Evolutionary conservation across 2,113 vertebrate genomes (phyloP), one percentile per base, ranked within the genome.

Genomic region (Ovis aries): DNA sequence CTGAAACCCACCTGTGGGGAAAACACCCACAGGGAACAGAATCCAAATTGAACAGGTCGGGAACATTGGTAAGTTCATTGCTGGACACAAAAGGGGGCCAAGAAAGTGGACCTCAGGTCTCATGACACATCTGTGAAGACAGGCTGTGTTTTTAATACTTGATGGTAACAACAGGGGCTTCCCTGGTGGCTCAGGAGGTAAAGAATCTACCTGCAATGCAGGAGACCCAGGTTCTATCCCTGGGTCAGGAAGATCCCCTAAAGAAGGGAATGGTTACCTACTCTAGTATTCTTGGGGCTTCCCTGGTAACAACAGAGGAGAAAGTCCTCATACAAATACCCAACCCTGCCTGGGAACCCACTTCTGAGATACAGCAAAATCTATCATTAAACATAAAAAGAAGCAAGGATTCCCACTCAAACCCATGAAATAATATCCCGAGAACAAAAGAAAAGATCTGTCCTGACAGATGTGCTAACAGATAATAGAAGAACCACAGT

Each of bases 241-340:
- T 43, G 36, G 71, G n/a, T 74, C 0, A 0, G 36, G 36, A 43
- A 77, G 71, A 43, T 27, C 11, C 0, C 36, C 36, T 77, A 36
- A 21, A 43, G 36, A 74, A 74, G 21, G 71, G 36, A 74, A 43
- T 43, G 71, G 36, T 36, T 74, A 74, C 36, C 36, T 13, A 74
- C 36, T 25, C 10, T 40, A 74, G 67, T 43, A 14, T 74, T 23
- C 5, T 25, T 3, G 36, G 36, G 36, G 11, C 11, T 74, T 25
- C 36, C 11, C 21, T 40, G 10, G 67, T 40, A 57, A 86, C 21
- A 71, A 27, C 0, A 13, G 57, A 88, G 25, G 55, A 95, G 19
- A 83, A 92, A 94, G 31, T n/a, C 31, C 9, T 95, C 16, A 3
- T 78, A 21, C 33, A 80, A 31, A 4, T 11, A 92, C 3, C 33